These are phyloP conservation scores for Ecliptopera silaceata DNA, from an alignment of 2,888 invertebrate species.

Conservation along the genomic window DNA sequence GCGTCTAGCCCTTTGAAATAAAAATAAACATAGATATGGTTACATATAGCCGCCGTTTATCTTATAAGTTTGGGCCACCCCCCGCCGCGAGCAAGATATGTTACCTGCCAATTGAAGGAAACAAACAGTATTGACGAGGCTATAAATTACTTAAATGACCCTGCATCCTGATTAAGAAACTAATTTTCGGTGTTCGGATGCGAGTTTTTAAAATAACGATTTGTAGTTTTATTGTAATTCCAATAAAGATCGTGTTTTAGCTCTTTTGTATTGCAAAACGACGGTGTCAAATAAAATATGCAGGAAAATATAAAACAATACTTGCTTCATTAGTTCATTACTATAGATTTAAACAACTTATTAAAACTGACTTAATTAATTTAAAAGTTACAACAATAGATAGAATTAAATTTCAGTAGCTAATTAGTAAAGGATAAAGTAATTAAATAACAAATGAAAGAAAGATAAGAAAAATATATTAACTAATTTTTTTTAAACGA, in stretches of 20 bases:
- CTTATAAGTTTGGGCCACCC: constrained; percentile 63
- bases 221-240: constrained; percentile 44
- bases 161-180: constrained; percentile 71
- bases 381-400: too few species aligned
- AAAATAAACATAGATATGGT: constrained; percentile 26
- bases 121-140: constrained; percentile 71
- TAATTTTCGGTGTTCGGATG: constrained; percentile 59
- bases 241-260: constrained; percentile 24
- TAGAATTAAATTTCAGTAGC: too few species aligned
- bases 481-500: too few species aligned
- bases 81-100: constrained; percentile 71
- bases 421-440: too few species aligned
- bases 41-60: constrained; percentile 31
- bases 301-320: too few species aligned
- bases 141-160: constrained; percentile 72
- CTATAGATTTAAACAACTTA: too few species aligned
- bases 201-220: constrained; percentile 46
- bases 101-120: constrained; percentile 73
- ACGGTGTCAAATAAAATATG: background rate
- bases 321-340: too few species aligned
- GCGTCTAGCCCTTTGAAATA: constrained; percentile 6
- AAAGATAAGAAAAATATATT: too few species aligned
- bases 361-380: too few species aligned
- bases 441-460: too few species aligned
- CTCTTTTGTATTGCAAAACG: constrained; percentile 1